Base-by-base conservation (phyloP, 2,113 vertebrate genomes). In the Rhipidura dahli region DNA sequence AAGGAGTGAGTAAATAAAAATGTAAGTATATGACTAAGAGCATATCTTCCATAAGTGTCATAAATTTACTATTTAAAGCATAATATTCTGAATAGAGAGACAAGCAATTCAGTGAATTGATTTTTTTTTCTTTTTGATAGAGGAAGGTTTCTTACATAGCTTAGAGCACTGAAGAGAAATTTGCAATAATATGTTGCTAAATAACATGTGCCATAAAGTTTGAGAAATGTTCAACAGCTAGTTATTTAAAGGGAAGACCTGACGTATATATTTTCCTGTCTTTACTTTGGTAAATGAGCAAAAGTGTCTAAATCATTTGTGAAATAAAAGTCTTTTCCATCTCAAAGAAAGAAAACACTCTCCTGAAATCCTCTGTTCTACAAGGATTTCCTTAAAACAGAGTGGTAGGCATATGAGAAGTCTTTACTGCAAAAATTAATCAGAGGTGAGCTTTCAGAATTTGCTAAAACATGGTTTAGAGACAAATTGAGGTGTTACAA, bases 91-190 rank as follows among this genome's bases (percentile, higher is more conserved):
- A 80, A 66, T 20, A 66, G 11, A 91, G 33, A 54, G 8, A 68
- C 2, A 64, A 79, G 6, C 3, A 71, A 18, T 47, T 56, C 4
- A 40, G 15, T 13, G 8, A n/a, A 50, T 27, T 0, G 0, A 2
- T 5, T 44, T 19, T 39, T 39, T 15, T 13, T 15, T 33, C 2
- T 44, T 49, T 75, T 91, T 47, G 1, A 23, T 24, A 59, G 11
- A 64, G 24, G 6, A 72, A 33, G 1, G 2, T 59, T 82, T 79
- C 24, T 60, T 86, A 37, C 1, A n/a, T 9, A 3, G 17, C 14
- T 35, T 50, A 20, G 17, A 8, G 3, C 9, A 47, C 35, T 79
- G 15, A 14, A 69, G 39, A 81, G 27, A 83, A 83, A 59, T 65
- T 69, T 63, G 4, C 2, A 65, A 27, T 7, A 69, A 35, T 63